Percentiles rank a stretch among this genome's conserved stretches.
phyloP scores from a whole-genome alignment of 1,140 invertebrate species.

The Brachionus manjavacas region DNA sequence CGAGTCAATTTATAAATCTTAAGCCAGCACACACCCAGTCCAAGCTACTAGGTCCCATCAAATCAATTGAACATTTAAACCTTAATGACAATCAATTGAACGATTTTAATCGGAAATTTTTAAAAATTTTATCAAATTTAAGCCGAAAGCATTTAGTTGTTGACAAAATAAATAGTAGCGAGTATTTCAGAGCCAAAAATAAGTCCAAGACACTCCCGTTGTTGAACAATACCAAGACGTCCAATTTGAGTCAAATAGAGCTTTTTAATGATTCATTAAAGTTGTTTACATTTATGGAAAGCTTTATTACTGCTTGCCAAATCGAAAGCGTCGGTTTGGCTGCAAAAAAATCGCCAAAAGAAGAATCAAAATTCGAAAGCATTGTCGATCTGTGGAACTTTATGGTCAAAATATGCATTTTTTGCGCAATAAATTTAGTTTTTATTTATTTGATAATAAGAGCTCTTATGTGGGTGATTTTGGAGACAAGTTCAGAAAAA shows the following conservation, averaged over 20 bases:
- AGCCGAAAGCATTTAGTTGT: neutral
- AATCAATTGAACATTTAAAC: neutral
- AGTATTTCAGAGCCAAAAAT: neutral
- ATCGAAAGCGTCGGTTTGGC: neutral
- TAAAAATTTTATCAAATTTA: neutral
- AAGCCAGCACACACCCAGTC: neutral
- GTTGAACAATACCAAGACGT: neutral
- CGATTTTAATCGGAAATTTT: slow-evolving; percentile 13
- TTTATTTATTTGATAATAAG: slow-evolving; percentile 18
- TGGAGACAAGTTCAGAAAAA: neutral
- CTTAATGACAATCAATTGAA: neutral
- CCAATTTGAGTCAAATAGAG: neutral
- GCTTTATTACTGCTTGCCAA: neutral
- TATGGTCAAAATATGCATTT: neutral
- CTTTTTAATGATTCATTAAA: slow-evolving; percentile 2
- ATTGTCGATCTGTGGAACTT: slow-evolving; percentile 3
- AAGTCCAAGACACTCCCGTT: neutral
- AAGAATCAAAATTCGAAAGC: neutral
- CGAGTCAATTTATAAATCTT: neutral
- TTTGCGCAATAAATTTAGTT: neutral
- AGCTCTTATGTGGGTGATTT: slow-evolving; percentile 1
- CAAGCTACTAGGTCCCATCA: neutral
- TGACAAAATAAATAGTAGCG: neutral
- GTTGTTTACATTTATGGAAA: neutral
- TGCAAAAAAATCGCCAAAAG: neutral